Conservation (phyloP, 2,797 vertebrate species). For the Knipowitschia caucasica region DNA sequence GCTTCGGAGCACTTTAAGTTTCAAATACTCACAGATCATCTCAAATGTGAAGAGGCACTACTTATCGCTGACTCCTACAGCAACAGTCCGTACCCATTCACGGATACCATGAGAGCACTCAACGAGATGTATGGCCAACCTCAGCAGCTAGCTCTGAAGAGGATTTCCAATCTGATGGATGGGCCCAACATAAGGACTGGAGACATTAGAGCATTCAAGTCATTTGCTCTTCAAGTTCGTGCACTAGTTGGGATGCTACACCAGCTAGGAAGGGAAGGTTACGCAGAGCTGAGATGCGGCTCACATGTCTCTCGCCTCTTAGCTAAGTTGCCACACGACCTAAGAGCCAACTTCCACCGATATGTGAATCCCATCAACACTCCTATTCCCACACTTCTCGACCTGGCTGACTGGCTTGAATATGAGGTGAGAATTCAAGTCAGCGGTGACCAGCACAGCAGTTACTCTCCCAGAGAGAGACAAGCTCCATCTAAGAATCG, state of each 20-base stretch:
- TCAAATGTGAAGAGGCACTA: conserved; percentile 5
- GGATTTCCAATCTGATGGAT: conserved; percentile 12
- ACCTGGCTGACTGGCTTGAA: conserved; percentile 6
- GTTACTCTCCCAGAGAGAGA: not conserved
- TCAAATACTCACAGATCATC: conserved; percentile 10
- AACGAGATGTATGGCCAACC: conserved; percentile 4
- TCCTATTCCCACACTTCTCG: conserved; percentile 2
- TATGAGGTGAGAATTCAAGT: conserved; percentile 10
- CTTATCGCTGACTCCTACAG: conserved; percentile 1
- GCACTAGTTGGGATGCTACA: conserved; percentile 15
- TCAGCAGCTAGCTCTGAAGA: conserved; percentile 3
- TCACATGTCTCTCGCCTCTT: conserved; percentile 8
- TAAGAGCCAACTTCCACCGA: conserved; percentile 3
- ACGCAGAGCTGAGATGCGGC: conserved; percentile 3
- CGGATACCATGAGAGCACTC: not conserved
- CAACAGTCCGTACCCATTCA: conserved; percentile 4
- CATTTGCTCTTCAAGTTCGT: conserved; percentile 6
- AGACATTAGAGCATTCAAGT: conserved; percentile 5
- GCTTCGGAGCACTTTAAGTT: conserved; percentile 4
- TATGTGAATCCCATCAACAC: conserved; percentile 10
- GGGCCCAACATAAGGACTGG: not conserved
- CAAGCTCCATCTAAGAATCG: not conserved
- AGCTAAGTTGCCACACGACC: conserved; percentile 8
- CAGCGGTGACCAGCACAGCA: not conserved
- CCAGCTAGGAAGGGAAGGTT: not conserved